Base-by-base conservation (phyloP, 2,888 invertebrate genomes). In the Drymonia ruficornis region DNA sequence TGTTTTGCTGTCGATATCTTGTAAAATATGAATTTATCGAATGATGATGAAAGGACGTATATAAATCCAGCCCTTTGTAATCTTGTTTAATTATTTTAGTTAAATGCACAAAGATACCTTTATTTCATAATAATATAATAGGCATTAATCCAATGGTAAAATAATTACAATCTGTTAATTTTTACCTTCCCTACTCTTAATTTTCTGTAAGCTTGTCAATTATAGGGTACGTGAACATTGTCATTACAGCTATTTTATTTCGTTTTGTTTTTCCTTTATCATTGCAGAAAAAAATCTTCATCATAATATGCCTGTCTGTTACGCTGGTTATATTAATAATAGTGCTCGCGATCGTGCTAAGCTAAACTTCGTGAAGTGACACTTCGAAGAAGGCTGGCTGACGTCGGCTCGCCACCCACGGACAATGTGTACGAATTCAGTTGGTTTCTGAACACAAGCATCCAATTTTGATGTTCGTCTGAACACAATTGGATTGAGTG, bases 221-320 rank as follows among this genome's bases (percentile, higher is more conserved):
- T 36, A n/a, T 36, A 36, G 13, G 1, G 9, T 11, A 28, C n/a
- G 12, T 45, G 8, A 9, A 15, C 29, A 29, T 59, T 61, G 57
- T 57, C 46, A 70, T 60, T 60, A 63, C 72, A 72, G 67, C 56
- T 49, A 76, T 84, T 91, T 90, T 89, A 88, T 89, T 93, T 91
- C 83, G 73, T 87, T 89, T 90, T 82, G 77, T 87, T 91, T 93
- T 81, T 88, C 89, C 84, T 93, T 93, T 95, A 85, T 93, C 91
- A 93, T 96, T 95, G 86, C 96, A 97, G 96, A 97, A 96, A 96
- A 95, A 96, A 95, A 96, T 97, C 95, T 95, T 96, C 95, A 96
- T 96, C 94, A 94, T 96, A 91, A 95, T 96, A 94, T 96, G 97
- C 95, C 94, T 96, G 93, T 93, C 95, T 87, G 93, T 96, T 91